Conservation (phyloP, 35 echinoderm and acorn worm species). For the Nesometra sesokonis region DNA sequence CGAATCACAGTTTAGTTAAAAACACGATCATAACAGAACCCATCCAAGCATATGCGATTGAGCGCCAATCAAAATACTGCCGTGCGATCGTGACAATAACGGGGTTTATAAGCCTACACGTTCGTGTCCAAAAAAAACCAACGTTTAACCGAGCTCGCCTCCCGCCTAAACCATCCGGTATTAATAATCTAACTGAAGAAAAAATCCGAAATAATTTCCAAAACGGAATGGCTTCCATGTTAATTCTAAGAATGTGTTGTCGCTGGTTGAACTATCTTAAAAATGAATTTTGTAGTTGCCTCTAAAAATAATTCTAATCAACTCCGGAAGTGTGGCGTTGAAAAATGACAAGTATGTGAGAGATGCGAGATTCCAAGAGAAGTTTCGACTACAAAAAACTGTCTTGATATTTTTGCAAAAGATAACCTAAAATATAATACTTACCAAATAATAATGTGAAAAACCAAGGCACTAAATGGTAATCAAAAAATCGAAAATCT, state of each 20-base stretch:
- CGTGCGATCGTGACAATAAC: neutral
- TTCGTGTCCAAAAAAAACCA: neutral
- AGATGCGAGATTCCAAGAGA: conserved; percentile 81
- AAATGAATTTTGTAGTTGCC: neutral
- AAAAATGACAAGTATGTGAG: conserved; percentile 99
- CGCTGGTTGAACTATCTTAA: neutral
- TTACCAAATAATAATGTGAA: conserved; percentile 28
- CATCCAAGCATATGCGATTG: neutral
- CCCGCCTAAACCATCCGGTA: neutral
- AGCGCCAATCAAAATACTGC: neutral
- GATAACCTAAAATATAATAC: conserved; percentile 60
- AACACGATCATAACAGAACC: neutral
- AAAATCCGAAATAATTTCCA: neutral
- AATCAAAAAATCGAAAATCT: neutral
- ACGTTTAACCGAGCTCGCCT: neutral
- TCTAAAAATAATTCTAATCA: neutral
- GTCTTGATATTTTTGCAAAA: conserved; percentile 30
- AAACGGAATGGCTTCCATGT: neutral
- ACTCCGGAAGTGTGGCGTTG: conserved; percentile 94
- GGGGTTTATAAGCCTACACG: neutral
- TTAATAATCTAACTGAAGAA: neutral
- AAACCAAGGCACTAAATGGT: conserved; percentile 81
- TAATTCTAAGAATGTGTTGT: neutral
- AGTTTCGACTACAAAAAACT: conserved; percentile 37
- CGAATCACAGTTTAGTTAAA: neutral